Evolutionary conservation across 1,140 invertebrate genomes (phyloP).

Genomic region (Aporrectodea caliginosa): DNA sequence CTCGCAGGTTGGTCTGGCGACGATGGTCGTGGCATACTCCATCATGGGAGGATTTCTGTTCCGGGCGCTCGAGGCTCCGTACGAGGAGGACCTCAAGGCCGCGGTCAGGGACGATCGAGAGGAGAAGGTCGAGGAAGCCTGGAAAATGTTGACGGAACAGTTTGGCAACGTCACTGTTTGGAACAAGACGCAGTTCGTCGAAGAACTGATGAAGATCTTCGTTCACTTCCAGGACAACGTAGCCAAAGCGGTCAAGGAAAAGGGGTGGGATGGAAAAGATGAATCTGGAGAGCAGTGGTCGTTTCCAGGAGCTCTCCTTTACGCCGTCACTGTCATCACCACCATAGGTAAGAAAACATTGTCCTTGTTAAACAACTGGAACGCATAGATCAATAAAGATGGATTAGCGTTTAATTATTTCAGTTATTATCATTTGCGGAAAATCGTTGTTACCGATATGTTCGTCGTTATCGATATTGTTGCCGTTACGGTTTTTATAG

Average conservation of each 20-base stretch:
- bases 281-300: conserved; percentile 63
- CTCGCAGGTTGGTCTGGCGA: conserved; percentile 85
- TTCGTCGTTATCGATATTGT: too few relatives aligned
- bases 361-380: too few relatives aligned
- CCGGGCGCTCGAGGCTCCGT: conserved; percentile 74
- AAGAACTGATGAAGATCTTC: conserved; percentile 33
- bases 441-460: too few relatives aligned
- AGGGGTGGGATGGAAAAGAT: conserved; percentile 64
- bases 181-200: conserved; percentile 7
- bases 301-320: too few relatives aligned
- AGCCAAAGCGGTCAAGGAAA: conserved; percentile 38
- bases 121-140: background rate
- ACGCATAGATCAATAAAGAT: too few relatives aligned
- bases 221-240: conserved; percentile 21
- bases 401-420: too few relatives aligned
- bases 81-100: conserved; percentile 48
- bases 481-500: too few relatives aligned
- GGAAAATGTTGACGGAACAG: background rate
- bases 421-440: too few relatives aligned
- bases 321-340: too few relatives aligned
- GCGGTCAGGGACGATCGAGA: background rate
- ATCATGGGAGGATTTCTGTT: conserved; percentile 88
- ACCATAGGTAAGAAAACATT: conserved; percentile 78
- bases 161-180: background rate
- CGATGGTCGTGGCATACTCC: conserved; percentile 81